Evolutionary conservation across 37 sponge, comb jelly and placozoan genomes (phyloP), one percentile per base, ranked within the genome.

Genomic region (Spongilla lacustris): DNA sequence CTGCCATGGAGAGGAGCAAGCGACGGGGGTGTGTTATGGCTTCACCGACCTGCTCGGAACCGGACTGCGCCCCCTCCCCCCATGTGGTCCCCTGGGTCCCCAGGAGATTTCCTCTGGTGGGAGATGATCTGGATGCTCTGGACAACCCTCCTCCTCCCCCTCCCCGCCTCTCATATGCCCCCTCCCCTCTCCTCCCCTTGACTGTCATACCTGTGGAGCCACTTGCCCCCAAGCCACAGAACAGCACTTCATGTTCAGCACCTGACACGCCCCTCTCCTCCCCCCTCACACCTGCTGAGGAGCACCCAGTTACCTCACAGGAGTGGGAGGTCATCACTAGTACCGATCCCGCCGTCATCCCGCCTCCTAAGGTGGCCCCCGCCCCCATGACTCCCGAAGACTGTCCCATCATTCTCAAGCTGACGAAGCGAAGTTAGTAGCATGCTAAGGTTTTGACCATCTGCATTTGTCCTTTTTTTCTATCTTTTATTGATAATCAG

Each of bases 121-220:
- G 28, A 5, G 34, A 66, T 11, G 81, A 87, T 33, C 19, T 58
- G 23, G 58, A 85, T 27, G 90, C 69, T 0, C 75, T 90, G 26
- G 23, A 25, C 38, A 73, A 90, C 66, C 86, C 86, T 46, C 70
- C 90, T 4, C 76, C 90, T 10, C 90, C 90, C 8, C 90, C 86
- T 9, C 41, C 49, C 1, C 73, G 69, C 69, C 28, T 72, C 50
- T 79, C 66, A 73, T 50, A 58, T 69, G 29, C 68, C 79, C 73
- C 67, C 69, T 41, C 33, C 23, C 80, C 49, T 49, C 21, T 66
- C 84, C 69, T 68, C 70, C 25, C 29, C 75, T 49, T 33, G 24
- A 27, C 79, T 70, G 69, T 71, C 89, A 50, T 68, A 50, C 25
- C 68, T 74, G n/a, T 31, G 80, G 48, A 46, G 77, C 31, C 77